phyloP scores from a whole-genome alignment of 2,113 vertebrate species.

The Bubalus kerabau region DNA sequence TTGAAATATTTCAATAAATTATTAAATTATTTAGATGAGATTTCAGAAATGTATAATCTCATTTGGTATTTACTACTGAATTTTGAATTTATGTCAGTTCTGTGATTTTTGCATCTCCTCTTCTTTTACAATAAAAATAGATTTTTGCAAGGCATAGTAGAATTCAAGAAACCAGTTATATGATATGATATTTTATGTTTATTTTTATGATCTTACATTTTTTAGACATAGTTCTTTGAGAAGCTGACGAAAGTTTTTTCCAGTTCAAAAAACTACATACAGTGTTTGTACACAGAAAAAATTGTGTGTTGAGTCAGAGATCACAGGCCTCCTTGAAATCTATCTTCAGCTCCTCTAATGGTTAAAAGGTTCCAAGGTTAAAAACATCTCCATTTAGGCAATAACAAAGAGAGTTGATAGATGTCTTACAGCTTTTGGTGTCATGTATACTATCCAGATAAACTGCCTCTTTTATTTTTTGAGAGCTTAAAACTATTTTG shows the following conservation, averaged over 20 bases:
- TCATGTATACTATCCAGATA: background rate
- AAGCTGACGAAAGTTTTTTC: background rate
- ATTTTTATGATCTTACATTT: slow-evolving; percentile 30
- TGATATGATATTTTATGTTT: background rate
- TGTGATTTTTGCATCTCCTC: background rate
- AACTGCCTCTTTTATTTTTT: background rate
- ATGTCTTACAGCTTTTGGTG: background rate
- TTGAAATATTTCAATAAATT: slow-evolving; percentile 13
- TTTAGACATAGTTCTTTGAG: background rate
- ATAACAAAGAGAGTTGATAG: background rate
- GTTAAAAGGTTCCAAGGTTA: background rate
- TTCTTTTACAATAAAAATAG: background rate
- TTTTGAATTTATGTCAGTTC: background rate
- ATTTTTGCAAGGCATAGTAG: background rate
- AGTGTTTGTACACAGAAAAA: background rate
- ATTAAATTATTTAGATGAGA: slow-evolving; percentile 13
- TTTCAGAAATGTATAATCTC: background rate
- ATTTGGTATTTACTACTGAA: slow-evolving; percentile 12
- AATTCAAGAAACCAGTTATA: background rate
- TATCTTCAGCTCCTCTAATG: background rate
- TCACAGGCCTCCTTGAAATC: background rate
- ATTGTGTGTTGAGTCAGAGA: background rate
- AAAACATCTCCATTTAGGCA: background rate
- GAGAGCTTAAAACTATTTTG: background rate
- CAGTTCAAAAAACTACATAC: background rate